Evolutionary conservation across 2,888 invertebrate species (phyloP).

Genomic region (Drosophila picticornis): DNA sequence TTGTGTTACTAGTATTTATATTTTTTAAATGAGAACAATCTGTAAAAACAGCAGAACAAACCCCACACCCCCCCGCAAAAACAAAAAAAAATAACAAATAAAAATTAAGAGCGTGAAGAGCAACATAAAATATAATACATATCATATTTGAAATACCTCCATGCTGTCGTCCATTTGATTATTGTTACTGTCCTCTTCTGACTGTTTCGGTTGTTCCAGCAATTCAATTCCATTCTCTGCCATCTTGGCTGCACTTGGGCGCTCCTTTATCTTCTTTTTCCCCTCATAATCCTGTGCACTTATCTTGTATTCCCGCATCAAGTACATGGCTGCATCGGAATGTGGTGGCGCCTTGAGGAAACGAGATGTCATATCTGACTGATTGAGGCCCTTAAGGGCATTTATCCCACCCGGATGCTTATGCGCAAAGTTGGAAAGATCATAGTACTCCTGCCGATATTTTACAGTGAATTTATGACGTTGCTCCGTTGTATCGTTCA

Average conservation of each 20-base stretch:
- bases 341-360: conserved; percentile 84
- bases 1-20: conserved; percentile 49
- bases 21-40: conserved; percentile 34
- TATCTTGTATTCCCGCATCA: conserved; percentile 84
- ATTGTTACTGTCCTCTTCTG: conserved; percentile 73
- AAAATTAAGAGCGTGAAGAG: conserved; percentile 7
- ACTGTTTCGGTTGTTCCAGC: conserved; percentile 28
- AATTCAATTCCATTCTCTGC: conserved; percentile 51
- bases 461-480: conserved; percentile 79
- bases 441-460: conserved; percentile 87
- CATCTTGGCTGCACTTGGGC: neutral
- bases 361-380: conserved; percentile 81
- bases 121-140: neutral
- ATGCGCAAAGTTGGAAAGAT: conserved; percentile 88
- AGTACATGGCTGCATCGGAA: conserved; percentile 85
- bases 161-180: conserved; percentile 83
- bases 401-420: conserved; percentile 92
- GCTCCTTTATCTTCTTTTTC: conserved; percentile 9
- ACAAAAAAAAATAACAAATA: conserved; percentile 2
- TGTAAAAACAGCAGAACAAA: conserved; percentile 5
- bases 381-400: conserved; percentile 86
- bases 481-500: conserved; percentile 28
- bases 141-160: conserved; percentile 77
- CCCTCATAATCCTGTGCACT: conserved; percentile 18
- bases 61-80: neutral